Evolutionary conservation across 2,113 vertebrate genomes (phyloP).

Genomic region (Eptesicus fuscus): DNA sequence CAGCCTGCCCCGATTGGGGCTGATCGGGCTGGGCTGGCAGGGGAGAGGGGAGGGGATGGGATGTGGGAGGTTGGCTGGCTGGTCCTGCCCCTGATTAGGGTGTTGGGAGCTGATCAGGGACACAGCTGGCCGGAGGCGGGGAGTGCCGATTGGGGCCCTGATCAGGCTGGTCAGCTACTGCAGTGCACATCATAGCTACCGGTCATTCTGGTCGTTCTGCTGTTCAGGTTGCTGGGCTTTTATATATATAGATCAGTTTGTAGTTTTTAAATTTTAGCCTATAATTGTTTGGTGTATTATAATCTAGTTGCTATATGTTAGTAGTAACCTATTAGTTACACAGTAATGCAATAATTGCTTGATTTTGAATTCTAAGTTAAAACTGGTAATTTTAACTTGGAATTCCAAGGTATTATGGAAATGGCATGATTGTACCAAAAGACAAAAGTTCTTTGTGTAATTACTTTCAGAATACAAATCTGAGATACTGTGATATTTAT

Average conservation of each 20-base stretch:
- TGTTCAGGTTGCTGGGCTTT: too few species aligned
- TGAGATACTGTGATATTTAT: not conserved
- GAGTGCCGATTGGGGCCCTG: too few species aligned
- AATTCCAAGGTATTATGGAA: not conserved
- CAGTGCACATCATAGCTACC: too few species aligned
- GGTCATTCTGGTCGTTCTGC: too few species aligned
- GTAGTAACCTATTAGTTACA: not conserved
- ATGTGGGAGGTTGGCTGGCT: too few species aligned
- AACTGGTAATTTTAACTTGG: not conserved
- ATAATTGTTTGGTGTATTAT: not conserved
- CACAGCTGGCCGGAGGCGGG: too few species aligned
- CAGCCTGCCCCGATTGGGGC: too few species aligned
- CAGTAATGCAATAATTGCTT: not conserved
- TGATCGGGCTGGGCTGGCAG: too few species aligned
- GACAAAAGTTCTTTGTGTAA: not conserved
- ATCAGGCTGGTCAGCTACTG: too few species aligned
- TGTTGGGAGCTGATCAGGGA: too few species aligned
- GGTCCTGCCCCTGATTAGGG: too few species aligned
- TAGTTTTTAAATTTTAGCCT: conserved; percentile 5
- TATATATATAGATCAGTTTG: not conserved
- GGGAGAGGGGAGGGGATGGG: too few species aligned
- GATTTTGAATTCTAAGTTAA: conserved; percentile 9
- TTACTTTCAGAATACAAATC: not conserved
- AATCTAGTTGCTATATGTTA: not conserved
- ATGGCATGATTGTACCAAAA: not conserved